These are phyloP conservation scores for Drosophila mimetica DNA, from an alignment of 2,888 invertebrate genomes.

Conservation along the genomic window DNA sequence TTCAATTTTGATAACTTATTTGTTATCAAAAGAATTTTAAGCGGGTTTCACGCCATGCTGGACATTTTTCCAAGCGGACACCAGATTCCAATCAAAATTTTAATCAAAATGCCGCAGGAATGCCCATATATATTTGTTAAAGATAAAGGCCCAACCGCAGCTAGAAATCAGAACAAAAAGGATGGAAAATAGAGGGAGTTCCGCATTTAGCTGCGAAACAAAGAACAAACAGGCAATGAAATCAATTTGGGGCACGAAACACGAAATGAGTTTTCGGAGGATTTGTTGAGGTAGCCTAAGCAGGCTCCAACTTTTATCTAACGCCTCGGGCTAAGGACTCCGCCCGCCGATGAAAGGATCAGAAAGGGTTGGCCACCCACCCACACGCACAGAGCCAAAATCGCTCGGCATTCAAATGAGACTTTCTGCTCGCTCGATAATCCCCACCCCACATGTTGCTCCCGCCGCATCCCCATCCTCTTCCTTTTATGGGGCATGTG, in stretches of 20 bases:
- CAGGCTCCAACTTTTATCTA: slow-evolving; percentile 29
- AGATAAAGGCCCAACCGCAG: slow-evolving; percentile 16
- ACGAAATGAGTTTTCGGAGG: slow-evolving; percentile 70
- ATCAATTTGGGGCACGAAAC: slow-evolving; percentile 72
- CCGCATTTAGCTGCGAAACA: slow-evolving; percentile 36
- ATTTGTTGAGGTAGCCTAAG: slow-evolving; percentile 51
- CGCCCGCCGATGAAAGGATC: slow-evolving; percentile 39
- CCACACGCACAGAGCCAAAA: slow-evolving; percentile 6
- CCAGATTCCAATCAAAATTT: slow-evolving; percentile 26
- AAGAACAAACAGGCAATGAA: slow-evolving; percentile 54
- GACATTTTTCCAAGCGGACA: not conserved
- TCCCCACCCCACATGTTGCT: slow-evolving; percentile 63
- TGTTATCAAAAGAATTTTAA: not conserved
- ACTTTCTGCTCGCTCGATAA: slow-evolving; percentile 30
- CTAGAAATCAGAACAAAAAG: slow-evolving; percentile 10
- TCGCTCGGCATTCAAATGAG: slow-evolving; percentile 55
- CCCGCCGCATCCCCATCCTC: not conserved
- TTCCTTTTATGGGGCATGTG: not conserved
- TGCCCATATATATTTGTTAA: slow-evolving; percentile 13
- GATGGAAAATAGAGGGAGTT: slow-evolving; percentile 1
- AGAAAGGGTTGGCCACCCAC: slow-evolving; percentile 49
- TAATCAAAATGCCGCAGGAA: slow-evolving; percentile 26
- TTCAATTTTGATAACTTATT: not conserved
- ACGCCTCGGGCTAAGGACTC: slow-evolving; percentile 47
- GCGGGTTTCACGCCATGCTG: not conserved